A percentile compares a stretch with the other conserved stretches of the same genome.
Evolutionary conservation across 2,113 vertebrate genomes (phyloP).

Genomic region (Barbus barbus): DNA sequence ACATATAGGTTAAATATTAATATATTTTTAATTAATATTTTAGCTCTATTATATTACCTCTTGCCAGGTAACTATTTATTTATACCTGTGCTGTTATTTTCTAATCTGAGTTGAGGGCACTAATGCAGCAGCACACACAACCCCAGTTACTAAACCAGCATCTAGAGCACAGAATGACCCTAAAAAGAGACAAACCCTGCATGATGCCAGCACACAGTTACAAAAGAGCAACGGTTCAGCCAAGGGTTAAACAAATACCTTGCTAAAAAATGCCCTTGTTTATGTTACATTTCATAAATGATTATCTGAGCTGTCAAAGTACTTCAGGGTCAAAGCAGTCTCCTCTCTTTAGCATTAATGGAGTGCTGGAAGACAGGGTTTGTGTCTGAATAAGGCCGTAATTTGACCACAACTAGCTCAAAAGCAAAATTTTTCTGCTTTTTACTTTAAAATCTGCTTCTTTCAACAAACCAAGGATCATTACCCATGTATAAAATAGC

Average conservation of each 20-base stretch:
- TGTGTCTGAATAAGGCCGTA: neutral
- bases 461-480: no score
- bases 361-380: neutral
- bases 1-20: neutral
- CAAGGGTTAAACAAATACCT: constrained; percentile 1
- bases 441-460: no score
- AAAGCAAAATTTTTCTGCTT: neutral
- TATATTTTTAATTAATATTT: no score
- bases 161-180: neutral
- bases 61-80: no score
- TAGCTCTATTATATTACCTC: no score
- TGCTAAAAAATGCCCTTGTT: neutral
- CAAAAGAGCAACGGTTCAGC: constrained; percentile 20
- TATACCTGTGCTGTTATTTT: neutral
- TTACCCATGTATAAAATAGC: no score
- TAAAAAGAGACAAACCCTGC: neutral
- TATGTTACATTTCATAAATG: constrained; percentile 8
- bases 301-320: neutral
- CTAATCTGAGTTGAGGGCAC: neutral
- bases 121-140: neutral
- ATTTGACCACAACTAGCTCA: neutral
- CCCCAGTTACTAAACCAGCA: neutral
- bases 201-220: neutral
- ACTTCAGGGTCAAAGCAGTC: neutral
- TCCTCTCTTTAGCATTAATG: neutral